These are phyloP conservation scores for western clawed frog (Xenopus tropicalis) DNA, from an alignment of 2,113 vertebrate genomes.

Conservation along the genomic window DNA sequence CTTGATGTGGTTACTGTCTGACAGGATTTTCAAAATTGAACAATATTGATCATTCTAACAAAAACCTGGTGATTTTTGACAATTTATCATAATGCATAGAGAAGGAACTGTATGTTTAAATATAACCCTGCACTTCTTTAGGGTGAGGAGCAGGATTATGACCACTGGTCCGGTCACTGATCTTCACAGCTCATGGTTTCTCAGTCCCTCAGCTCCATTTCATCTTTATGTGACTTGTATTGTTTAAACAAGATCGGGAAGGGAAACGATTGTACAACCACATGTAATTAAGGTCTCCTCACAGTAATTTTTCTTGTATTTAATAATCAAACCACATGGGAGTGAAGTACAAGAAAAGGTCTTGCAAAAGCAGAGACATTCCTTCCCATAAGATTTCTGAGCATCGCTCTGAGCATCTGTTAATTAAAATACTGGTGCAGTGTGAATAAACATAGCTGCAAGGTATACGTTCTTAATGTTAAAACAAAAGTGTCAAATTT, in stretches of 20 bases:
- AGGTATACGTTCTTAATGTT: conserved; percentile 1
- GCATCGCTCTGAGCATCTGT: not conserved
- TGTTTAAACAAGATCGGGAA: conserved; percentile 14
- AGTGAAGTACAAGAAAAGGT: conserved; percentile 14
- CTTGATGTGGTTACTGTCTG: no score
- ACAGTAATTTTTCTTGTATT: conserved; percentile 22
- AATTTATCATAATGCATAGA: no score
- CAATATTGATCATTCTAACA: no score
- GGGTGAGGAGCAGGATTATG: no score
- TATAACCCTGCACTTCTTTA: no score
- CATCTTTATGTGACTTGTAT: conserved; percentile 5
- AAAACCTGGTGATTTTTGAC: no score
- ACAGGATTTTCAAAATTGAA: no score
- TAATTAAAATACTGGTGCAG: conserved; percentile 1
- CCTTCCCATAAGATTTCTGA: not conserved
- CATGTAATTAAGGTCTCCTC: conserved; percentile 12
- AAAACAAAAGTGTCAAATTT: not conserved
- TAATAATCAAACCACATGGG: conserved; percentile 17
- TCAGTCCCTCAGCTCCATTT: not conserved
- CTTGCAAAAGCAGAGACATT: not conserved
- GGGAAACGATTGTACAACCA: not conserved
- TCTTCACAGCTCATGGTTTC: not conserved
- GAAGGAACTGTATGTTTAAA: no score
- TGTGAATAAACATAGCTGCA: not conserved
- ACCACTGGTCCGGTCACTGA: no score